phyloP scores from a whole-genome alignment of 2,888 invertebrate species.

The Trichopria drosophilae region DNA sequence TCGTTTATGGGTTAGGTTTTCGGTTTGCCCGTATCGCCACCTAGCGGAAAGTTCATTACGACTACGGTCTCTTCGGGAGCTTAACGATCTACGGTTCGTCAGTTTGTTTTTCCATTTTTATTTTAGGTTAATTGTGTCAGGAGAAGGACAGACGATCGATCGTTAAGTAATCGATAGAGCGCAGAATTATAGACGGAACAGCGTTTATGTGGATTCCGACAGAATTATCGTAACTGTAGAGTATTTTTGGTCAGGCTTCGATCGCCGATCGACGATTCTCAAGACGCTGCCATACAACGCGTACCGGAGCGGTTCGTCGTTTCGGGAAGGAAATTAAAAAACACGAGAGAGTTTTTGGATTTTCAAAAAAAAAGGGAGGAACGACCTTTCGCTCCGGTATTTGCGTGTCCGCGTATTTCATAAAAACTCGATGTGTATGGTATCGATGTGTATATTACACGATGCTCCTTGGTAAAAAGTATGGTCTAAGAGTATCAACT shows the following conservation, averaged over 20 bases:
- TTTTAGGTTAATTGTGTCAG: too few species aligned
- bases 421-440: slow-evolving; percentile 27
- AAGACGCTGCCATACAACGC: slow-evolving; percentile 49
- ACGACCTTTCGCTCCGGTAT: too few species aligned
- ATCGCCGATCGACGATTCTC: slow-evolving; percentile 31
- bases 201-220: slow-evolving; percentile 4
- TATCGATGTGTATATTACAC: slow-evolving; percentile 13
- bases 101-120: too few species aligned
- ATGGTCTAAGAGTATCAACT: slow-evolving; percentile 23
- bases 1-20: not conserved
- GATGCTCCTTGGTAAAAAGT: slow-evolving; percentile 10
- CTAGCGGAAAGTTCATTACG: not conserved
- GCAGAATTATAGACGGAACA: too few species aligned
- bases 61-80: too few species aligned
- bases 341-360: too few species aligned
- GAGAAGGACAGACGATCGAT: too few species aligned
- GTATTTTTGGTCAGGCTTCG: slow-evolving; percentile 19
- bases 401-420: slow-evolving; percentile 28
- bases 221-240: slow-evolving; percentile 20
- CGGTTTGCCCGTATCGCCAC: slow-evolving; percentile 1
- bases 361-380: too few species aligned
- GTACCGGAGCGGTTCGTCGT: slow-evolving; percentile 38
- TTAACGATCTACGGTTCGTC: too few species aligned
- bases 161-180: too few species aligned
- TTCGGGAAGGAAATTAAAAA: too few species aligned